Conservation (phyloP, 2,797 vertebrate species). For the Champsocephalus gunnari region DNA sequence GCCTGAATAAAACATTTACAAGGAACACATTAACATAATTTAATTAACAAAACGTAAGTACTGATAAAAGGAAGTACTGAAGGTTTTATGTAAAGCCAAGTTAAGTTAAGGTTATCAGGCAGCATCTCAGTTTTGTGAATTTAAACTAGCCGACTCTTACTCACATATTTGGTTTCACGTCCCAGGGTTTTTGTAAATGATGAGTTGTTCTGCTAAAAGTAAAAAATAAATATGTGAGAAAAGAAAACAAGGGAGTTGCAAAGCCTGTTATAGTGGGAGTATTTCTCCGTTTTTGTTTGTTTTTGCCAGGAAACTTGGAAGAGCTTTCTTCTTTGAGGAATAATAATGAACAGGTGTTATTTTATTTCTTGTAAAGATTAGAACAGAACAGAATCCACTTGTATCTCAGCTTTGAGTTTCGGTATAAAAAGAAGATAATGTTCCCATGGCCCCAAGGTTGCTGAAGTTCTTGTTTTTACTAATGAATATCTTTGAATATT, state of each 20-base stretch:
- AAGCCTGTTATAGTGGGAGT: neutral
- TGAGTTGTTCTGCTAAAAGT: constrained; percentile 73
- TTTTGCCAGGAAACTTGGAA: neutral
- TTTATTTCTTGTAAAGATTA: constrained; percentile 23
- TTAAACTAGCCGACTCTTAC: constrained; percentile 60
- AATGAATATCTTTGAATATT: neutral
- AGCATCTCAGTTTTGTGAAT: neutral
- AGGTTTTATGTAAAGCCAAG: neutral
- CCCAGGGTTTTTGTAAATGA: constrained; percentile 86
- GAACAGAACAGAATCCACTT: constrained; percentile 57
- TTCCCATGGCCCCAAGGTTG: neutral
- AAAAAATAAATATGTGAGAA: neutral
- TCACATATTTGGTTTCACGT: constrained; percentile 97
- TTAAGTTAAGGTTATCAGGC: neutral
- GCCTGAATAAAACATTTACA: constrained; percentile 69
- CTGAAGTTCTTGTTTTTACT: neutral
- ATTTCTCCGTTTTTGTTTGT: neutral
- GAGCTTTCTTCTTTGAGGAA: constrained; percentile 56
- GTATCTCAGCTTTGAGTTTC: constrained; percentile 41
- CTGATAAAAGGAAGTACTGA: neutral
- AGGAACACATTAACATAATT: neutral
- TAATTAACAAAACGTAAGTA: neutral
- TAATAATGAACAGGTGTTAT: constrained; percentile 52
- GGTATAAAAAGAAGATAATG: constrained; percentile 11
- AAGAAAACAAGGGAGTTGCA: neutral